Evolutionary conservation across 2,888 invertebrate species (phyloP).

Genomic region (Coelinius sp.): DNA sequence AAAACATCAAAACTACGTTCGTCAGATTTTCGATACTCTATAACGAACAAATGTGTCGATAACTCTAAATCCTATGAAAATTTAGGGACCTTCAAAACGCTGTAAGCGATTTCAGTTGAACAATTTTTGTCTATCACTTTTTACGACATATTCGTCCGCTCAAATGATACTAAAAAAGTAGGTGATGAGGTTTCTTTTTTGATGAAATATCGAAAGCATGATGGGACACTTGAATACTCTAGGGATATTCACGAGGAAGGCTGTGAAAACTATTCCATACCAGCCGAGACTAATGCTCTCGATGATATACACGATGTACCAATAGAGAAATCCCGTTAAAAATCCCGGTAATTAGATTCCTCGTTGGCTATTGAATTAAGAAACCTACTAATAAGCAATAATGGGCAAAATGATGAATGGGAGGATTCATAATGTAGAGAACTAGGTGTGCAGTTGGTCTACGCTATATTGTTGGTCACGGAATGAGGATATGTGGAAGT

Average conservation of each 20-base stretch:
- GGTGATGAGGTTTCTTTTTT: slow-evolving; percentile 57
- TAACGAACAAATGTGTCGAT: slow-evolving; percentile 10
- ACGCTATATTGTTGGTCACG: too few species aligned
- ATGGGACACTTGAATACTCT: slow-evolving; percentile 1
- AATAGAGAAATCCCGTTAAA: neutral
- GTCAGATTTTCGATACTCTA: slow-evolving; percentile 5
- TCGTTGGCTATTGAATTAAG: neutral
- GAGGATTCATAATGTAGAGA: neutral
- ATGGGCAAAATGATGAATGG: neutral
- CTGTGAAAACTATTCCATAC: slow-evolving; percentile 38
- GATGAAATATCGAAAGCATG: neutral
- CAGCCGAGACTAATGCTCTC: slow-evolving; percentile 43
- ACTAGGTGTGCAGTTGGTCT: too few species aligned
- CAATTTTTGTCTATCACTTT: neutral
- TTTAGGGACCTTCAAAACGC: slow-evolving; percentile 17
- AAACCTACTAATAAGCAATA: neutral
- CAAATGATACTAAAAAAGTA: slow-evolving; percentile 12
- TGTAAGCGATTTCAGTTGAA: neutral
- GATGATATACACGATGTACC: slow-evolving; percentile 31
- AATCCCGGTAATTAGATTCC: neutral
- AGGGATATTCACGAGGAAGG: neutral
- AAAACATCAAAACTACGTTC: neutral
- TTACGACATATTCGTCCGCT: slow-evolving; percentile 17
- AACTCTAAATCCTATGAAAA: slow-evolving; percentile 9
- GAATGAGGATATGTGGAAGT: too few species aligned